phyloP scores from a whole-genome alignment of 2,888 invertebrate species.

The Oscheius sp. region DNA sequence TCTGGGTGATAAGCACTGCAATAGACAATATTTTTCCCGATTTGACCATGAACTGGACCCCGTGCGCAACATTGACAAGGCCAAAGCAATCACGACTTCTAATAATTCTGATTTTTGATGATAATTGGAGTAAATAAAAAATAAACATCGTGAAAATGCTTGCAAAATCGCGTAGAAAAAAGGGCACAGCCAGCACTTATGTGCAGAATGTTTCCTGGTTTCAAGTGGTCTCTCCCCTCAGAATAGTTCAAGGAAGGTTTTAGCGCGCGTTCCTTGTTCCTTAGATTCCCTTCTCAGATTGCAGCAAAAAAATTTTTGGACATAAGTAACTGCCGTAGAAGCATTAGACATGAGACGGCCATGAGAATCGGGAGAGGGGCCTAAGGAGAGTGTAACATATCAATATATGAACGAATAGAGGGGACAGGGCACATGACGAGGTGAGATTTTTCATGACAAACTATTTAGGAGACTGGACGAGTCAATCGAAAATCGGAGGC shows the following conservation, averaged over 20 bases:
- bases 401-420: slow-evolving; percentile 28
- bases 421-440: slow-evolving; percentile 17
- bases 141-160: too few relatives aligned
- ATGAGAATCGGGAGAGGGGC: slow-evolving; percentile 19
- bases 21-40: too few relatives aligned
- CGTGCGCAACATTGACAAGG: too few relatives aligned
- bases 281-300: too few relatives aligned
- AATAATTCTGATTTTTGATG: too few relatives aligned
- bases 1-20: too few relatives aligned
- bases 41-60: too few relatives aligned
- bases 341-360: slow-evolving; percentile 15
- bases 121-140: too few relatives aligned
- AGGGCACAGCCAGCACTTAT: neutral
- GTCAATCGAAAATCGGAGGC: neutral
- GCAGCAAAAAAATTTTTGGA: too few relatives aligned
- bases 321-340: neutral
- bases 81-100: too few relatives aligned
- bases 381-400: slow-evolving; percentile 27
- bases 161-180: slow-evolving; percentile 3
- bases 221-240: slow-evolving; percentile 1
- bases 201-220: neutral
- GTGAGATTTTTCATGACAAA: neutral
- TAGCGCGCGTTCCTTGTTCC: too few relatives aligned
- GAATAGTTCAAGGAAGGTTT: neutral
- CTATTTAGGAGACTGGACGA: neutral